phyloP scores from a whole-genome alignment of 1,140 invertebrate genomes.

The Drosophila ercepeae region DNA sequence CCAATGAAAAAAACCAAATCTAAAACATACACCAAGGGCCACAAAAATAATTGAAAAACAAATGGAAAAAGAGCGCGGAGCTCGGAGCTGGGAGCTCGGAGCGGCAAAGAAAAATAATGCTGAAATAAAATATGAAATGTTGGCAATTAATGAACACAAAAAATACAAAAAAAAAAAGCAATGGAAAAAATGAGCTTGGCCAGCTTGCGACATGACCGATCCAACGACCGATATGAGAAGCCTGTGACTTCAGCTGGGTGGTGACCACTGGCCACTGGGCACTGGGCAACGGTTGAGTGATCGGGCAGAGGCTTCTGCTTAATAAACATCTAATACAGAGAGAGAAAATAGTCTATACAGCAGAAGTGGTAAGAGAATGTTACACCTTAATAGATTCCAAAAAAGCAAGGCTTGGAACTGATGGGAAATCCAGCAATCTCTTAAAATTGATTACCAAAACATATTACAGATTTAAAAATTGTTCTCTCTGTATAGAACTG shows the following conservation, averaged over 20 bases:
- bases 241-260: constrained; percentile 35
- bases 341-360: no score
- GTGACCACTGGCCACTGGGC: constrained; percentile 55
- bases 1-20: constrained; percentile 53
- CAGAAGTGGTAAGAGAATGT: no score
- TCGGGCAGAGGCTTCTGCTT: background rate
- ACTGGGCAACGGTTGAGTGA: constrained; percentile 39
- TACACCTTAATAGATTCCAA: no score
- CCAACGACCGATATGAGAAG: constrained; percentile 42
- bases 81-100: constrained; percentile 32
- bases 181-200: constrained; percentile 7
- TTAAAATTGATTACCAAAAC: no score
- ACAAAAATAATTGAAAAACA: constrained; percentile 82
- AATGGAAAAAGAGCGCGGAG: constrained; percentile 68
- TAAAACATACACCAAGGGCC: constrained; percentile 30
- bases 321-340: background rate
- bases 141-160: constrained; percentile 72
- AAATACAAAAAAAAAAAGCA: constrained; percentile 10
- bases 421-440: no score
- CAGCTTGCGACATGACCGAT: constrained; percentile 52
- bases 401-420: background rate
- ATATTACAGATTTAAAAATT: background rate
- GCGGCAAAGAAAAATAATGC: constrained; percentile 50
- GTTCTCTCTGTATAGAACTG: constrained; percentile 12
- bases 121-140: constrained; percentile 81